Conservation (phyloP, 1,140 invertebrate species). For the Drosophila suzukii region DNA sequence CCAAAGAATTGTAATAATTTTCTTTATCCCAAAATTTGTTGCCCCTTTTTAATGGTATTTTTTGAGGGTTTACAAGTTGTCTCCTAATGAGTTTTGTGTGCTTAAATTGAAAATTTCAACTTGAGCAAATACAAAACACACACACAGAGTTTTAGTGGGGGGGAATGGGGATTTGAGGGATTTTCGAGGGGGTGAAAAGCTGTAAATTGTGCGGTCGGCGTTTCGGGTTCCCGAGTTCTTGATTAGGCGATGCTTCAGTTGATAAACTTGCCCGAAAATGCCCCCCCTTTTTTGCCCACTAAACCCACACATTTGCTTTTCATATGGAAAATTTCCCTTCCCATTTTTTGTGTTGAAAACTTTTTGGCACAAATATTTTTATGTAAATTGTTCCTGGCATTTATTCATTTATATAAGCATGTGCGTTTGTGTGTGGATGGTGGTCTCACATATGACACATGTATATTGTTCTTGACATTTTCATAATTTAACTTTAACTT, state of each 20-base stretch:
- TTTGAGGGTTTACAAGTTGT: conserved; percentile 26
- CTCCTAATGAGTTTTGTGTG: conserved; percentile 48
- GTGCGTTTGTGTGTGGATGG: conserved; percentile 9
- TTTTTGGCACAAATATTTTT: conserved; percentile 80
- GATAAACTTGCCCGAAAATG: conserved; percentile 66
- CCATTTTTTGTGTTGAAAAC: conserved; percentile 42
- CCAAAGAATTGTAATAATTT: conserved; percentile 20
- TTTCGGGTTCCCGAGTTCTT: conserved; percentile 71
- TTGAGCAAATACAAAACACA: conserved; percentile 40
- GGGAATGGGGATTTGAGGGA: background rate
- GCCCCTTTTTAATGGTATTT: conserved; percentile 24
- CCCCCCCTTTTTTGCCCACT: conserved; percentile 12
- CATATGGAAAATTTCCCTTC: conserved; percentile 68
- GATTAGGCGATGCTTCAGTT: conserved; percentile 79
- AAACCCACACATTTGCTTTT: conserved; percentile 52
- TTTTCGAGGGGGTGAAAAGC: conserved; percentile 44
- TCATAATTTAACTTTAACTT: conserved; percentile 80
- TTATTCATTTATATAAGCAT: conserved; percentile 70
- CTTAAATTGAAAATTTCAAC: conserved; percentile 49
- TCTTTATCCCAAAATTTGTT: conserved; percentile 29
- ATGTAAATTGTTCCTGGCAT: conserved; percentile 79
- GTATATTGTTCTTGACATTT: conserved; percentile 61
- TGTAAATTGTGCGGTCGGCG: conserved; percentile 75
- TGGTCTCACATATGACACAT: conserved; percentile 19
- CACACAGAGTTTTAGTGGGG: background rate